Conservation (phyloP, 2,888 invertebrate genomes). For the Acrocyrtus sp. region DNA sequence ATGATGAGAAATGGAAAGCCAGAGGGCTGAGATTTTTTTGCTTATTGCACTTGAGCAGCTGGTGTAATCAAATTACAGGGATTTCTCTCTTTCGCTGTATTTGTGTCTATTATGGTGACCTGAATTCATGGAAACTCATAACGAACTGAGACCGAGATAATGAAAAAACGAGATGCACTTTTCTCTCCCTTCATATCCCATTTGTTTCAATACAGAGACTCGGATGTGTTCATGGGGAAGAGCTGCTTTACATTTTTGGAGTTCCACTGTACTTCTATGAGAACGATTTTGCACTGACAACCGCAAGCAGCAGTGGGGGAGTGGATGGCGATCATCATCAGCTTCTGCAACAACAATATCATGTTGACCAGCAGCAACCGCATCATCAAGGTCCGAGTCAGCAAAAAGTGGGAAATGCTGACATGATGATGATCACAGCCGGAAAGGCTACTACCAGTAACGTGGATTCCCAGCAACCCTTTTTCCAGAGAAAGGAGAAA, state of each 20-base stretch:
- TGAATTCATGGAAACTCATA: too few relatives aligned
- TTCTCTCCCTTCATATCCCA: too few relatives aligned
- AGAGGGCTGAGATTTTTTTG: too few relatives aligned
- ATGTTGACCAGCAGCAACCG: slow-evolving; percentile 22
- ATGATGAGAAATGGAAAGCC: too few relatives aligned
- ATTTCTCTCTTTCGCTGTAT: too few relatives aligned
- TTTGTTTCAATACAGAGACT: slow-evolving; percentile 76
- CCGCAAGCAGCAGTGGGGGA: slow-evolving; percentile 14
- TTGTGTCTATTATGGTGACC: too few relatives aligned
- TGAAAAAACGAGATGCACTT: too few relatives aligned
- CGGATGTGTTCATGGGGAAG: slow-evolving; percentile 93
- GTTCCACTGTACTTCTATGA: slow-evolving; percentile 74
- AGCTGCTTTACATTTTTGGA: slow-evolving; percentile 89
- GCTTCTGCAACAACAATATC: background rate
- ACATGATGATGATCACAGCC: slow-evolving; percentile 30
- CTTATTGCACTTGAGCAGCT: too few relatives aligned
- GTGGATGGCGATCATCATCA: too few relatives aligned
- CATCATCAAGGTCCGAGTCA: slow-evolving; percentile 18
- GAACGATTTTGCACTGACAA: slow-evolving; percentile 32
- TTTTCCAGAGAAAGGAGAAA: slow-evolving; percentile 35
- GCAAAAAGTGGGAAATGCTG: too few relatives aligned
- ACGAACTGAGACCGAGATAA: too few relatives aligned
- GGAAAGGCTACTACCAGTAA: slow-evolving; percentile 31
- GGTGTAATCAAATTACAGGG: too few relatives aligned
- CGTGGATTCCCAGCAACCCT: slow-evolving; percentile 20